Base-by-base conservation (phyloP, 2,797 vertebrate species). In the Parotocinclus haroldoi region DNA sequence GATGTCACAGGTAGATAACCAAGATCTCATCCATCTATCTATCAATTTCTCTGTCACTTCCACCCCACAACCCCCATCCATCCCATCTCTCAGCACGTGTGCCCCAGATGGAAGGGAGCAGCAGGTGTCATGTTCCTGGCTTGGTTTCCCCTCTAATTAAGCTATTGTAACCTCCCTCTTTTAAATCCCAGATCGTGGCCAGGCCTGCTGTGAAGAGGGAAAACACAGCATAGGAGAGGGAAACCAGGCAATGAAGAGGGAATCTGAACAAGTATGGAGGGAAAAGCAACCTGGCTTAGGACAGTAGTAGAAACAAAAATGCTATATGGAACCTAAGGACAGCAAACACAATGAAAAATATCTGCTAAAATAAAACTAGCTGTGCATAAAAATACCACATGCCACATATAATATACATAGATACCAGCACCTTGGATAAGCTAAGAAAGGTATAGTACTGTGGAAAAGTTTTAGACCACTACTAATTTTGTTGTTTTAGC, bases 71-170 rank as follows among this genome's bases (percentile, higher is more conserved):
- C 59, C 38, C 13, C 37, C 49, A 44, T n/a, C 37, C 3, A 4
- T 11, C 10, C n/a, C 19, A 10, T 11, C 57, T 40, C 27, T 17
- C 36, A 19, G 61, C 61, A 48, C 54, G 53, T 72, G 66, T 48
- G 72, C 39, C 73, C 81, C 85, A 88, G 84, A 83, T 86, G 86
- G 83, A 46, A 63, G 60, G 60, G 53, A 84, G 77, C 78, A 78
- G 78, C 73, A 74, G 58, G 68, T 72, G 76, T 63, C 53, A 60
- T 45, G 42, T 79, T 11, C 79, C 60, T 72, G 53, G 18, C 75
- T 80, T 78, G 77, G 81, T 84, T 78, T 75, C 79, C 73, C 74
- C 73, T 83, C 80, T 90, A 90, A 92, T 92, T 92, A 92, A 74
- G 71, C 69, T 42, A 58, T 65, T 76, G 63, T 9, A 64, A 10